These are phyloP conservation scores for Periophthalmus magnuspinnatus DNA, from an alignment of 2,797 vertebrate species.

Conservation along the genomic window DNA sequence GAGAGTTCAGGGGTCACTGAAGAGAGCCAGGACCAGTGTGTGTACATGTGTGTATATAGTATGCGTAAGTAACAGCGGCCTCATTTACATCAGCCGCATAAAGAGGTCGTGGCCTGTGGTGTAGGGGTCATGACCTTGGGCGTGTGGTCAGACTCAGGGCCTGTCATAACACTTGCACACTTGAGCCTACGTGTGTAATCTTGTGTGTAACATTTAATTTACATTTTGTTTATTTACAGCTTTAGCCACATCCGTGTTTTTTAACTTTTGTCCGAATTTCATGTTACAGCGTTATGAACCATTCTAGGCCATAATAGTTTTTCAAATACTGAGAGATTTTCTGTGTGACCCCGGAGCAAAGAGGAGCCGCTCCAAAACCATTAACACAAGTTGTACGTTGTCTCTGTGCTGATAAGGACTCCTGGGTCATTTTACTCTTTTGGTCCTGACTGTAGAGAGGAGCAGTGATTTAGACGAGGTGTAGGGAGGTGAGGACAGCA, in stretches of 20 bases:
- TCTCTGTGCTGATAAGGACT: conserved; percentile 38
- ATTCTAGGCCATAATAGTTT: background rate
- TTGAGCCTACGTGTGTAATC: too few relatives aligned
- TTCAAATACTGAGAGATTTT: conserved; percentile 17
- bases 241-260: too few relatives aligned
- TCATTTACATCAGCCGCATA: conserved; percentile 54
- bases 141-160: conserved; percentile 36
- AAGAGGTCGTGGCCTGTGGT: conserved; percentile 27
- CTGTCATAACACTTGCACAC: too few relatives aligned
- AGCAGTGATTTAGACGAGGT: conserved; percentile 46
- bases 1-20: conserved; percentile 60
- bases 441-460: conserved; percentile 5
- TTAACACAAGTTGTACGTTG: conserved; percentile 33
- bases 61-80: conserved; percentile 42
- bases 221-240: too few relatives aligned
- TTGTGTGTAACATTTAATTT: too few relatives aligned
- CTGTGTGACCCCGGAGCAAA: conserved; percentile 6
- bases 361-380: conserved; percentile 27
- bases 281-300: background rate
- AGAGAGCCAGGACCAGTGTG: conserved; percentile 40
- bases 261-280: background rate
- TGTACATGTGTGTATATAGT: conserved; percentile 17
- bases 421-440: conserved; percentile 23
- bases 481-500: conserved; percentile 39
- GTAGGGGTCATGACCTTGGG: conserved; percentile 49